Evolutionary conservation across 2,113 vertebrate species (phyloP).

Genomic region (Thalassoma bifasciatum): DNA sequence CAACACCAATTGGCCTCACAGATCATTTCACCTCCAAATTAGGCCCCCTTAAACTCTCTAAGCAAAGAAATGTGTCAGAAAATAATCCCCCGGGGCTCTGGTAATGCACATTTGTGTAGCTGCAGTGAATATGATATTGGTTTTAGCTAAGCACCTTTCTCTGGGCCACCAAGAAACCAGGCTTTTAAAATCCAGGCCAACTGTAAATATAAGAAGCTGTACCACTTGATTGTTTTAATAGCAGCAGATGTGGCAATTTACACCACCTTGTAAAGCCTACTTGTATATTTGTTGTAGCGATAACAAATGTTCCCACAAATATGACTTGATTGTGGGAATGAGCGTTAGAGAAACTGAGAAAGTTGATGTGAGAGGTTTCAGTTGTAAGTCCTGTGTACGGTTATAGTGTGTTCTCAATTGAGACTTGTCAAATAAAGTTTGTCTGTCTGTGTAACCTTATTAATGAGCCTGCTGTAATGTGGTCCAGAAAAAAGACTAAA

Average conservation of each 20-base stretch:
- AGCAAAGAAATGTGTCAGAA: constrained; percentile 70
- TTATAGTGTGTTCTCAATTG: constrained; percentile 79
- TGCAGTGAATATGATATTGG: constrained; percentile 81
- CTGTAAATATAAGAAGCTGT: constrained; percentile 83
- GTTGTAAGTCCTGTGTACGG: constrained; percentile 80
- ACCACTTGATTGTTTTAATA: constrained; percentile 86
- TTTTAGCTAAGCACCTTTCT: constrained; percentile 73
- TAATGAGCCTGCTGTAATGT: constrained; percentile 54
- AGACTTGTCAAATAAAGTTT: constrained; percentile 81
- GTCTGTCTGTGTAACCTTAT: constrained; percentile 59
- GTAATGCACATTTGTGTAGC: constrained; percentile 79
- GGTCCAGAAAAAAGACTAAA: constrained; percentile 29
- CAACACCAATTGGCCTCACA: constrained; percentile 74
- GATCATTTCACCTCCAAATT: constrained; percentile 75
- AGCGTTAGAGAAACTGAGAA: constrained; percentile 77
- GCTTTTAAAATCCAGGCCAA: constrained; percentile 77
- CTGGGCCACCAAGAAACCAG: constrained; percentile 79
- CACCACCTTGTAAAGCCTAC: constrained; percentile 83
- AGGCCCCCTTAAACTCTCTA: constrained; percentile 55
- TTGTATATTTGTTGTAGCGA: constrained; percentile 86
- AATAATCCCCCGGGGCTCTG: constrained; percentile 73
- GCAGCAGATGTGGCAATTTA: constrained; percentile 88
- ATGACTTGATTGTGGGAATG: constrained; percentile 83
- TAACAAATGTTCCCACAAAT: constrained; percentile 87
- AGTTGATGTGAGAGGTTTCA: constrained; percentile 75